These are phyloP conservation scores for Mastomys coucha DNA, from an alignment of 2,113 vertebrate genomes.

Conservation along the genomic window DNA sequence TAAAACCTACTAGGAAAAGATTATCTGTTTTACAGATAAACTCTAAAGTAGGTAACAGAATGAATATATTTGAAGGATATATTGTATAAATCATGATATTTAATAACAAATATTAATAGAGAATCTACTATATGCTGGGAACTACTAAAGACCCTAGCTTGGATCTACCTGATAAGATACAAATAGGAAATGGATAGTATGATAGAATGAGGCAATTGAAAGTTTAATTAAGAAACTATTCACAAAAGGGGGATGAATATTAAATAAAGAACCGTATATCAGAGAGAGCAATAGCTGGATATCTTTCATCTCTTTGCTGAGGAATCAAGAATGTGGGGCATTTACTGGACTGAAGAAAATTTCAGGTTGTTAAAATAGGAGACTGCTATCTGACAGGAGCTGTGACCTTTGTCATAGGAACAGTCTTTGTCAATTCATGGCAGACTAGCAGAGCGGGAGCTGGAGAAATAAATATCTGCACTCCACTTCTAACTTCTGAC, in stretches of 20 bases:
- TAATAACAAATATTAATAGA: slow-evolving; percentile 57
- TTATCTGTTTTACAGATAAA: slow-evolving; percentile 53
- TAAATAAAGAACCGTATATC: slow-evolving; percentile 49
- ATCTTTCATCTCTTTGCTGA: background rate
- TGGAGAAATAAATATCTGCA: background rate
- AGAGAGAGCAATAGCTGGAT: background rate
- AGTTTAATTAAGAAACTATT: slow-evolving; percentile 52
- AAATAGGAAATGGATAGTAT: slow-evolving; percentile 54
- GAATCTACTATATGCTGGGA: slow-evolving; percentile 27
- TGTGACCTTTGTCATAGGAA: slow-evolving; percentile 16
- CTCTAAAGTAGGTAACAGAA: slow-evolving; percentile 33
- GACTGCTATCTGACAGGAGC: background rate
- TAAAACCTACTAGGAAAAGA: background rate
- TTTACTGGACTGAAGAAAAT: slow-evolving; percentile 36
- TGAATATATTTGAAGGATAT: slow-evolving; percentile 28
- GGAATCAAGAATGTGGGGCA: background rate
- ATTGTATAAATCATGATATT: slow-evolving; percentile 10
- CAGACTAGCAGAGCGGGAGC: background rate
- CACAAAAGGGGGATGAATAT: background rate
- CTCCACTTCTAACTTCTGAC: slow-evolving; percentile 3
- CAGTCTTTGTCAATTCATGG: background rate
- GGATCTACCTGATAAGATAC: slow-evolving; percentile 8
- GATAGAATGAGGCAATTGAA: slow-evolving; percentile 32
- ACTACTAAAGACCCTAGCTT: slow-evolving; percentile 41
- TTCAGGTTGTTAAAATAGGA: background rate